phyloP scores from a whole-genome alignment of 1,140 invertebrate genomes.

The Diachasma alloeum region DNA sequence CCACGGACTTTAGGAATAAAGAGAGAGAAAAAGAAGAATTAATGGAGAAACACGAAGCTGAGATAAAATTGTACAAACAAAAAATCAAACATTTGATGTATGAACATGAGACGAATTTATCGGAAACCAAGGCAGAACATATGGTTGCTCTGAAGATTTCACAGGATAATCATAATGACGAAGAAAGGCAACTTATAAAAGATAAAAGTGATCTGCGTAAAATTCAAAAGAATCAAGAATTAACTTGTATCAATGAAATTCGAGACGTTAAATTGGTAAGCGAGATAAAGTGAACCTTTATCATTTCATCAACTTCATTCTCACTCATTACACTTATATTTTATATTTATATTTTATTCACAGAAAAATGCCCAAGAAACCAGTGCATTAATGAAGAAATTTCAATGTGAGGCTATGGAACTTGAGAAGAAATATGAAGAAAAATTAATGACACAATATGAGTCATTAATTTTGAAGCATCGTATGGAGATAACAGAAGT shows the following conservation, averaged over 20 bases:
- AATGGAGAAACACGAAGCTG: constrained; percentile 84
- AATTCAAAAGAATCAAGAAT: constrained; percentile 76
- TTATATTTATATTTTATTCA: too few relatives aligned
- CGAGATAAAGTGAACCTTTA: neutral
- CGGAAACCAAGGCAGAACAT: constrained; percentile 80
- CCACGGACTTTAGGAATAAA: constrained; percentile 68
- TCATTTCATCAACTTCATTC: too few relatives aligned
- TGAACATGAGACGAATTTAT: constrained; percentile 86
- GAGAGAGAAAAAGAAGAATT: constrained; percentile 89
- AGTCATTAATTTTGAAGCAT: constrained; percentile 79
- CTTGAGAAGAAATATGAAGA: constrained; percentile 84
- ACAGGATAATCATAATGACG: constrained; percentile 76
- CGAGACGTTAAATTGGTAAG: constrained; percentile 71
- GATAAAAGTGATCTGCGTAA: constrained; percentile 82
- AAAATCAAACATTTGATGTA: constrained; percentile 93
- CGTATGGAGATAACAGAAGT: constrained; percentile 84
- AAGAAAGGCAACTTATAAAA: constrained; percentile 79
- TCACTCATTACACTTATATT: too few relatives aligned
- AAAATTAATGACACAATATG: constrained; percentile 76
- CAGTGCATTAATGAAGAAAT: constrained; percentile 73
- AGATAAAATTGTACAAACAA: constrained; percentile 89
- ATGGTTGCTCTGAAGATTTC: constrained; percentile 78
- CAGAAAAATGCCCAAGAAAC: constrained; percentile 67
- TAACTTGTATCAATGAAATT: constrained; percentile 73
- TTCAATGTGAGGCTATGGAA: constrained; percentile 79